Evolutionary conservation across 2,797 vertebrate species (phyloP), one percentile per base, ranked within the genome.

Genomic region (Lepilemur ruficaudatus): DNA sequence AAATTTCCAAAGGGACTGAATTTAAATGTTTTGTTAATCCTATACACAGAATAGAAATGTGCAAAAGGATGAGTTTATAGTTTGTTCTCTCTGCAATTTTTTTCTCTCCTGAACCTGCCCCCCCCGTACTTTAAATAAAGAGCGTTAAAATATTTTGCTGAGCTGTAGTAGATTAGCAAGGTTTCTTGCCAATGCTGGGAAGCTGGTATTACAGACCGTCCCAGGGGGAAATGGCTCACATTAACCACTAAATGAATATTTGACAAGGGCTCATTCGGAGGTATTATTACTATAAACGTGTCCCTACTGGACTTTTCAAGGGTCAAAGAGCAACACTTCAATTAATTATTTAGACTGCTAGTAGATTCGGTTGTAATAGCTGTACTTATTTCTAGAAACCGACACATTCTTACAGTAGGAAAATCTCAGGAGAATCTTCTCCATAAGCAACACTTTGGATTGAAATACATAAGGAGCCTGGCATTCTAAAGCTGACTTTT

Each of bases 161-260:
- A 98, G 98, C 98, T 98, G 98, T 98, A 95, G 98, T 99, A 99
- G 99, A 99, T 99, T 99, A 99, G 98, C 99, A 98, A 98, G 98
- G 98, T 98, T 99, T 98, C 98, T 99, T 99, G 99, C 99, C 99
- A 99, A 98, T 98, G 98, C 98, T 97, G 98, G 97, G 98, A 99
- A 98, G 98, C 98, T 98, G 98, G 98, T 99, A 99, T 99, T 99
- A 98, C 99, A 98, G 98, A 86, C 94, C 80, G 98, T 99, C 99
- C 99, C 99, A 97, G 98, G 99, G 99, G 99, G 98, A 98, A 98
- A 98, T 98, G 98, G 99, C 99, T 99, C 99, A 99, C 99, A 99
- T 99, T 99, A 99, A 99, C 99, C 99, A 99, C 99, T 99, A 99
- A 99, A 99, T 99, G 99, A 99, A 99, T 99, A 99, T 99, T 99